Conservation (phyloP, 1,140 invertebrate genomes). For the Hetaerina americana region DNA sequence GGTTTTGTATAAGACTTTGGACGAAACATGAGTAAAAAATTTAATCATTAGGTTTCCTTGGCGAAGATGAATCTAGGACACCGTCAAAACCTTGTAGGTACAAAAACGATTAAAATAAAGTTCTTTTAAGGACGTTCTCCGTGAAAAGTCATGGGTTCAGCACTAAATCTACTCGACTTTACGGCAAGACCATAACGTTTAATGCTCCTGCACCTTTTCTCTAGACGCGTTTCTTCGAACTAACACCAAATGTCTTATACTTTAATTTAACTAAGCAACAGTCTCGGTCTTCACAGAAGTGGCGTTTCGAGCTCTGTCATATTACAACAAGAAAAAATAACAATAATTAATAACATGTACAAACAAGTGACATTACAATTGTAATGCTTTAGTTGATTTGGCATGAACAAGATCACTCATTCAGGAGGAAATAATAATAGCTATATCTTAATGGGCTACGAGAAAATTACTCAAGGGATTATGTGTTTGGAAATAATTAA, state of each 20-base stretch:
- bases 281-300: background rate
- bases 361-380: background rate
- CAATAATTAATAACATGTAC: constrained; percentile 1
- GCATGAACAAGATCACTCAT: background rate
- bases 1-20: background rate
- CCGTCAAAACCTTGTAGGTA: no score
- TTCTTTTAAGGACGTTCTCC: no score
- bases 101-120: no score
- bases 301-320: background rate
- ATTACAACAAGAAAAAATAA: constrained; percentile 1
- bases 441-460: background rate
- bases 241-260: no score
- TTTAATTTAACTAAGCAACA: background rate
- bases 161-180: background rate
- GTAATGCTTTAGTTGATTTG: background rate
- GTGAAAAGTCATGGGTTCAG: no score
- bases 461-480: background rate
- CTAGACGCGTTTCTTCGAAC: background rate
- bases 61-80: no score
- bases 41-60: no score
- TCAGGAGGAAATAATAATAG: background rate
- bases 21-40: background rate
- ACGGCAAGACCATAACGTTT: background rate
- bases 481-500: background rate
- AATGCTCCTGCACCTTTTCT: background rate